These are phyloP conservation scores for Sesamia nonagrioides DNA, from an alignment of 1,140 invertebrate species.

Conservation along the genomic window DNA sequence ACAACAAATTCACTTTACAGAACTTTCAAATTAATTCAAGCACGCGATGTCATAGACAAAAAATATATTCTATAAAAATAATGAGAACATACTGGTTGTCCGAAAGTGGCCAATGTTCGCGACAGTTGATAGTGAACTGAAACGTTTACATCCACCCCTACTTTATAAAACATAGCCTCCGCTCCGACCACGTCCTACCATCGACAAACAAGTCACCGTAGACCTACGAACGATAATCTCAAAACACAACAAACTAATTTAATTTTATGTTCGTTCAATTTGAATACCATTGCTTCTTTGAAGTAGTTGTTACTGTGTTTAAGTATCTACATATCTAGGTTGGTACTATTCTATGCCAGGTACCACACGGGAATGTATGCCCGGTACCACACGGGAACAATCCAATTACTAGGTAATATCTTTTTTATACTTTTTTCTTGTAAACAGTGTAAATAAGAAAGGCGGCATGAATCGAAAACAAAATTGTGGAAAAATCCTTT, in stretches of 20 bases:
- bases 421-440: no score
- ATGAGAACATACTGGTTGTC: constrained; percentile 50
- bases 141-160: constrained; percentile 52
- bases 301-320: background rate
- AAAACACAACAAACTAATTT: no score
- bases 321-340: no score
- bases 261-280: background rate
- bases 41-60: background rate
- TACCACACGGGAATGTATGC: no score
- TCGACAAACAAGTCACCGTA: constrained; percentile 34
- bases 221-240: constrained; percentile 25
- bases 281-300: no score
- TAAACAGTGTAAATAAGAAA: background rate
- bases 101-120: constrained; percentile 50
- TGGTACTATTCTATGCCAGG: no score
- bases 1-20: constrained; percentile 4
- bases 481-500: background rate
- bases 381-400: no score
- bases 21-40: background rate
- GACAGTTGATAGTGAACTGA: constrained; percentile 54
- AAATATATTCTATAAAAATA: constrained; percentile 7
- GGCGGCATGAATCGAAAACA: background rate
- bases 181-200: constrained; percentile 49
- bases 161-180: constrained; percentile 53
- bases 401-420: no score